Percentiles rank a stretch among this genome's conserved stretches.
Conservation (phyloP, 2,797 vertebrate species). For the Pogonophryne albipinna region DNA sequence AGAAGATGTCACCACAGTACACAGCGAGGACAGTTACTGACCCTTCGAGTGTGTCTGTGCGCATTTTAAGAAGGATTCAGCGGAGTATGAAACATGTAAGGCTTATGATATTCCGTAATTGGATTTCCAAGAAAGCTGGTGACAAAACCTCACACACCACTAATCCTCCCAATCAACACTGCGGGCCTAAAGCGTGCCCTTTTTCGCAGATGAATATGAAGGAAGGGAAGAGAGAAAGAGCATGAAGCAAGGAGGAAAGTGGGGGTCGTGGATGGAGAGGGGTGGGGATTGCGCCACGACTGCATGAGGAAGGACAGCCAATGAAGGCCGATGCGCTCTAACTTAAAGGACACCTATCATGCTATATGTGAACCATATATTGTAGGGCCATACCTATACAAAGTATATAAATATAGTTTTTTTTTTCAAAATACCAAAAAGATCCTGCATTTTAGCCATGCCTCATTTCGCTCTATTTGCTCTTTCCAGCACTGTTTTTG, state of each 20-base stretch:
- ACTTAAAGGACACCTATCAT: not conserved
- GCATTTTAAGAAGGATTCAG: slow-evolving; percentile 78
- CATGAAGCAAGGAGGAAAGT: slow-evolving; percentile 17
- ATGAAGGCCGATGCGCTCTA: slow-evolving; percentile 29
- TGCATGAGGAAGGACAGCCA: slow-evolving; percentile 16
- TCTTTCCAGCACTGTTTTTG: too few species aligned
- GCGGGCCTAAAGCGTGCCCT: slow-evolving; percentile 67
- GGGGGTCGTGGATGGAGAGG: slow-evolving; percentile 35
- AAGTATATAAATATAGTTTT: too few species aligned
- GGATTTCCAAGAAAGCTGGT: slow-evolving; percentile 89
- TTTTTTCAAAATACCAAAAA: too few species aligned
- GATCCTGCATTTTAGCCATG: too few species aligned
- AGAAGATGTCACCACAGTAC: slow-evolving; percentile 38
- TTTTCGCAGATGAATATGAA: slow-evolving; percentile 71
- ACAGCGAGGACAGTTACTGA: slow-evolving; percentile 57
- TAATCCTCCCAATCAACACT: slow-evolving; percentile 87
- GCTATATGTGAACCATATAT: too few species aligned
- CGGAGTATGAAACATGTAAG: slow-evolving; percentile 85
- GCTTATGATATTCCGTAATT: slow-evolving; percentile 89
- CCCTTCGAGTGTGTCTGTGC: slow-evolving; percentile 57
- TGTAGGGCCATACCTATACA: too few species aligned
- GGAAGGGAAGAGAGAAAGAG: slow-evolving; percentile 31
- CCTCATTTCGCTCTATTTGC: too few species aligned
- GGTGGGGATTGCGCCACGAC: slow-evolving; percentile 26
- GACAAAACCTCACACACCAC: slow-evolving; percentile 86